Evolutionary conservation across 2,888 invertebrate genomes (phyloP).

Genomic region (Microctonus brassicae): DNA sequence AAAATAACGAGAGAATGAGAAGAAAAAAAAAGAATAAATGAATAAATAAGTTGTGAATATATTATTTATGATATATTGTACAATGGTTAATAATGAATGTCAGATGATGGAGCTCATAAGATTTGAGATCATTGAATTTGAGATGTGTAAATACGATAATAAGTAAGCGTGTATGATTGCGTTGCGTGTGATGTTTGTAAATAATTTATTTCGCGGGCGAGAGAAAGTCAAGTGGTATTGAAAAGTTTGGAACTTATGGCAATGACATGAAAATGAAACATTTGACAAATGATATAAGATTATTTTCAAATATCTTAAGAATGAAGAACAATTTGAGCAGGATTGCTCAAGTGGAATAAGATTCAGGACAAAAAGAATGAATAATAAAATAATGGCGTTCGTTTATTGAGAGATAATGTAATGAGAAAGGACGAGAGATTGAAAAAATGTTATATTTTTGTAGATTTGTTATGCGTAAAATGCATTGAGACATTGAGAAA

Average conservation of each 20-base stretch:
- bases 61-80: conserved; percentile 51
- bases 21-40: conserved; percentile 25
- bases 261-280: neutral
- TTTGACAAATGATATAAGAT: neutral
- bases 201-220: conserved; percentile 3
- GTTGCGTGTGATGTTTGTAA: neutral
- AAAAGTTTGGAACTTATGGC: neutral
- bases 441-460: conserved; percentile 67
- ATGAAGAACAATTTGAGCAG: neutral
- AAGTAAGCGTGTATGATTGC: neutral
- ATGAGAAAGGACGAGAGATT: conserved; percentile 49
- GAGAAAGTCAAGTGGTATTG: neutral
- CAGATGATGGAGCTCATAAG: neutral
- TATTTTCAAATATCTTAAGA: neutral
- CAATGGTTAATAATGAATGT: neutral
- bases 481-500: conserved; percentile 67
- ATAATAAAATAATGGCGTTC: conserved; percentile 52
- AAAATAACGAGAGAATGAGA: conserved; percentile 6
- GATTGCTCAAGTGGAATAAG: neutral
- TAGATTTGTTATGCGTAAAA: conserved; percentile 69
- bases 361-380: conserved; percentile 20
- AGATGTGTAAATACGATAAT: conserved; percentile 6
- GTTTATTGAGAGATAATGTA: conserved; percentile 63
- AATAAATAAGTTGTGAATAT: conserved; percentile 42
- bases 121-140: neutral